A percentile compares a stretch with the other conserved stretches of the same genome.
Evolutionary conservation across 2,113 vertebrate species (phyloP).

Genomic region (Dicaeum eximium): DNA sequence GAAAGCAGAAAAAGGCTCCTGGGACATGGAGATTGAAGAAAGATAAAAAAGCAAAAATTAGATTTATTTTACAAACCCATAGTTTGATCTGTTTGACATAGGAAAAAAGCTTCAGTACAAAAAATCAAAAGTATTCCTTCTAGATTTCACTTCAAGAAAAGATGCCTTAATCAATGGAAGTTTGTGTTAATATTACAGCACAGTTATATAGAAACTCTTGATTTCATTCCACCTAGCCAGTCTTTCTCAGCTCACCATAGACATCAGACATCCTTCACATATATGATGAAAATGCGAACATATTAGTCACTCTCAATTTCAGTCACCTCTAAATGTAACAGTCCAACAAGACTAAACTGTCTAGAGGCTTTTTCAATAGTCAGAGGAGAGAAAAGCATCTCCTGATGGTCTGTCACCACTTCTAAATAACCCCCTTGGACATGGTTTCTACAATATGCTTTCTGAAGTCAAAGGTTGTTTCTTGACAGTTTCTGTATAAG

Average conservation of each 20-base stretch:
- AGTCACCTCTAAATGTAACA: background rate
- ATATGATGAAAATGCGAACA: background rate
- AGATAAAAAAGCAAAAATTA: background rate
- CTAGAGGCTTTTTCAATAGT: background rate
- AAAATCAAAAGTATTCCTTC: background rate
- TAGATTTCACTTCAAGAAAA: background rate
- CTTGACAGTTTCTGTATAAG: background rate
- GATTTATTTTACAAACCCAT: background rate
- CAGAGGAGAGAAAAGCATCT: background rate
- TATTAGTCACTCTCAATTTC: background rate
- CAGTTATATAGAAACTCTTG: background rate
- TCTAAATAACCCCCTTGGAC: background rate
- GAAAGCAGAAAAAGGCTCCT: background rate
- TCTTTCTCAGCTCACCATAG: background rate
- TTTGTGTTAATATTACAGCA: background rate
- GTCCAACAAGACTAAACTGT: background rate
- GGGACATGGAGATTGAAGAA: background rate
- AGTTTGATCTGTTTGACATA: background rate
- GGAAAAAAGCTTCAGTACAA: background rate
- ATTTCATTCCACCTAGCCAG: background rate
- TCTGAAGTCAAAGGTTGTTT: background rate
- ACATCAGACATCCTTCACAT: background rate
- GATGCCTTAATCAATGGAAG: background rate
- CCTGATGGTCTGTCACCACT: fast-evolving
- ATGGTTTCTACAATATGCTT: background rate